Base-by-base conservation (phyloP, 1,140 invertebrate genomes). In the Drosophila sucinea region DNA sequence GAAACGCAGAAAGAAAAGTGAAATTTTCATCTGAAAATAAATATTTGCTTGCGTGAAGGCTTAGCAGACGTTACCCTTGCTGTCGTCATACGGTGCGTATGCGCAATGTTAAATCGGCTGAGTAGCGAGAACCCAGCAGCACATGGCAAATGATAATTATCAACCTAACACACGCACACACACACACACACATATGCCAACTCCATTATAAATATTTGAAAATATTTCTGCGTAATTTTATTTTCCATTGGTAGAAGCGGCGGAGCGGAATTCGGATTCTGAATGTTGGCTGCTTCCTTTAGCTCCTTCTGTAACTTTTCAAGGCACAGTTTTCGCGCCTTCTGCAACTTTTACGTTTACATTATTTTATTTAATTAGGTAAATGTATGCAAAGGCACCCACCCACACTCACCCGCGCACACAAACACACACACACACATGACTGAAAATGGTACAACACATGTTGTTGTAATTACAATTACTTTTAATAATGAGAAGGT, bases 331-430 rank as follows among this genome's bases (percentile, higher is more conserved):
- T 79, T 69, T 77, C 72, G 83, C 83, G 84, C 79, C 69, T 75
- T 77, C 67, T 73, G 84, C 84, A 87, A 89, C 76, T 89, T 83
- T 86, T 77, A 67, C 83, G 77, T 72, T 89, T 84, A 84, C 84
- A 87, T 89, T 87, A 87, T 87, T 89, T 89, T 89, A 87, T 89
- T 89, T 89, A 89, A 87, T 87, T 87, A 87, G 83, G 84, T 83
- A 87, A 89, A 87, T 89, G 84, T 87, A 87, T 89, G 83, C 83
- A 87, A 78, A 78, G 65, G 67, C 77, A 80, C 56, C 69, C 70
- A 78, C 57, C 7, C 33, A 35, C 5, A 8, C 33, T 0, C 33
- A 35, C 54, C 38, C 57, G 54, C 27, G 60, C 67, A 63, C 65
- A 41, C 40, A 60, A 33, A 60, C 32, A 67, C 67, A 62, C 63